Evolutionary conservation across 2,888 invertebrate species (phyloP), one percentile per base, ranked within the genome.

Genomic region (Troides helena): DNA sequence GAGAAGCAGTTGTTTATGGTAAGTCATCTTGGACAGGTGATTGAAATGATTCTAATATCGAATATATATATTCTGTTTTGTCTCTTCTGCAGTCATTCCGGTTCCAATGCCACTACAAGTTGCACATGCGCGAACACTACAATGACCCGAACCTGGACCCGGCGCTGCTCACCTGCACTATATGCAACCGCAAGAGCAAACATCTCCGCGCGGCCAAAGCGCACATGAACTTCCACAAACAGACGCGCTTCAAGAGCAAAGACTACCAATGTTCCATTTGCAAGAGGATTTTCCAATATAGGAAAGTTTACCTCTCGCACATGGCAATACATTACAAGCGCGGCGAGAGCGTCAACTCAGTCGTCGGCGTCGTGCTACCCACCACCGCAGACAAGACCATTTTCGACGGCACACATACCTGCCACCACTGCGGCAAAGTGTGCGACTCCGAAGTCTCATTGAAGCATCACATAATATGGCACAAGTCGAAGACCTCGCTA

Each of bases 211-310:
- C 92, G 1, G 92, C 92, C 59, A 87, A 86, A 72, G 85, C 85
- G 36, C 93, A 93, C 79, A 88, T 87, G 86, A 89, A 86, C 78
- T 93, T 79, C 82, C 93, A 93, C 83, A 90, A 90, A 71, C 92
- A 92, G 73, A 92, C 89, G 0, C 87, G 92, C 68, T 92, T 92
- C 82, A 83, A 90, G 76, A 87, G 81, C 78, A 89, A 90, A 57
- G 92, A 92, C 83, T 93, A 93, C 77, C 86, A 89, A 77, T 93
- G 93, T 76, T 86, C 91, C 53, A 89, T 93, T 65, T 93, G 93
- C 81, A 89, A 90, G 71, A 79, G 87, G 25, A 83, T 92, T n/a
- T 93, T 92, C 79, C 90, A 91, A 71, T 77, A 81, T 74, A 75
- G 91, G 0, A 88, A 87, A 71, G 90, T 92, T 1, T 91, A 92